phyloP scores from a whole-genome alignment of 2,797 vertebrate species.

The Eulemur rubriventer region DNA sequence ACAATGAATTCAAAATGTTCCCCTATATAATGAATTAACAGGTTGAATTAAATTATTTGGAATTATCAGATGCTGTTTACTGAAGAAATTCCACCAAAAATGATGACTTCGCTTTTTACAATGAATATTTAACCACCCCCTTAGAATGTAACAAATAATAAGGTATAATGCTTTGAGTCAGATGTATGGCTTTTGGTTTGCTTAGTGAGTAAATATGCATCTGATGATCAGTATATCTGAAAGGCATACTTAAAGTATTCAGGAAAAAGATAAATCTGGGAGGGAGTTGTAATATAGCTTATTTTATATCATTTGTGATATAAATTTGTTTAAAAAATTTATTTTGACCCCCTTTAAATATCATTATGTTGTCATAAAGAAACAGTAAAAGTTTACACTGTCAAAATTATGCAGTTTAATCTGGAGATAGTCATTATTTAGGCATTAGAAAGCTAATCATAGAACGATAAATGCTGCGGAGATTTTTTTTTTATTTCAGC shows the following conservation, averaged over 20 bases:
- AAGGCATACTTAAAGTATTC: not conserved
- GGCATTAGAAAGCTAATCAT: not conserved
- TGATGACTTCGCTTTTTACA: not conserved
- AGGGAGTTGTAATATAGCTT: not conserved
- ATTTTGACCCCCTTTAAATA: not conserved
- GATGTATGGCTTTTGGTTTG: not conserved
- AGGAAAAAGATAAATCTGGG: not conserved
- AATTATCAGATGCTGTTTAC: not conserved
- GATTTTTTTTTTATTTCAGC: not conserved
- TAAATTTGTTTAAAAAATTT: not conserved
- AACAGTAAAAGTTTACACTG: not conserved
- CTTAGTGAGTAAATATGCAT: not conserved
- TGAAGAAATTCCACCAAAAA: not conserved
- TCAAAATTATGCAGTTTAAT: not conserved
- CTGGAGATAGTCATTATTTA: not conserved
- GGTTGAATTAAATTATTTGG: not conserved
- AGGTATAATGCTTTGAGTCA: not conserved
- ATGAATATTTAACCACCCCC: not conserved
- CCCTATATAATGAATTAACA: slow-evolving; percentile 1
- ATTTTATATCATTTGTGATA: not conserved
- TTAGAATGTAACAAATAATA: not conserved
- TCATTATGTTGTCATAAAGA: not conserved
- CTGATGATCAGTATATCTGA: not conserved
- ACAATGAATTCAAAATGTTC: not conserved
- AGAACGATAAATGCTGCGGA: not conserved